A percentile compares a stretch with the other conserved stretches of the same genome.
phyloP scores from a whole-genome alignment of 1,140 invertebrate species.

The Drosophila busckii region DNA sequence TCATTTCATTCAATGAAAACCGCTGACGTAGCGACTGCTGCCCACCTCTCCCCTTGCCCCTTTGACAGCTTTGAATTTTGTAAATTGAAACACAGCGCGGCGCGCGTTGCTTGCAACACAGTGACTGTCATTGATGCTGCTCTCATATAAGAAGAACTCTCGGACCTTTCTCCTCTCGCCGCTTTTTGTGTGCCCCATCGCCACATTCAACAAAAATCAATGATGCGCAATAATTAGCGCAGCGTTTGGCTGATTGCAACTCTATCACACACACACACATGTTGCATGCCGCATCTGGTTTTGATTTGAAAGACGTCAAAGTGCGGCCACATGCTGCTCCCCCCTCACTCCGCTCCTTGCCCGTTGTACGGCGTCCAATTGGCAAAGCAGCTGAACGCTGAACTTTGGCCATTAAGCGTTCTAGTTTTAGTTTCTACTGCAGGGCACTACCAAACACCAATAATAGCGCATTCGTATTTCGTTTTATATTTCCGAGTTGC shows the following conservation, averaged over 20 bases:
- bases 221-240: conserved; percentile 72
- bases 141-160: background rate
- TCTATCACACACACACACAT: background rate
- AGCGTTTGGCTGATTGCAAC: conserved; percentile 30
- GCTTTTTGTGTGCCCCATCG: background rate
- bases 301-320: conserved; percentile 43
- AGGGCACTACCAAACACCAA: conserved; percentile 22
- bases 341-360: background rate
- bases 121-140: conserved; percentile 57
- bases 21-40: conserved; percentile 5
- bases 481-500: no score
- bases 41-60: background rate
- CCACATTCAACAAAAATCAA: conserved; percentile 35
- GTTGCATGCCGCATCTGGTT: conserved; percentile 30
- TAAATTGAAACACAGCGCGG: conserved; percentile 51
- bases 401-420: conserved; percentile 38
- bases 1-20: conserved; percentile 65
- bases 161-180: background rate
- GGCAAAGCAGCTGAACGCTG: conserved; percentile 19
- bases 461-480: no score
- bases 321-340: conserved; percentile 16
- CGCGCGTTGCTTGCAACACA: conserved; percentile 13
- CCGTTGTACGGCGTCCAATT: background rate
- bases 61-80: conserved; percentile 39
- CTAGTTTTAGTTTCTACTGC: no score